Percentiles rank a stretch among this genome's conserved stretches.
Conservation (phyloP, 2,797 vertebrate species). For the Gobio occitaniae region DNA sequence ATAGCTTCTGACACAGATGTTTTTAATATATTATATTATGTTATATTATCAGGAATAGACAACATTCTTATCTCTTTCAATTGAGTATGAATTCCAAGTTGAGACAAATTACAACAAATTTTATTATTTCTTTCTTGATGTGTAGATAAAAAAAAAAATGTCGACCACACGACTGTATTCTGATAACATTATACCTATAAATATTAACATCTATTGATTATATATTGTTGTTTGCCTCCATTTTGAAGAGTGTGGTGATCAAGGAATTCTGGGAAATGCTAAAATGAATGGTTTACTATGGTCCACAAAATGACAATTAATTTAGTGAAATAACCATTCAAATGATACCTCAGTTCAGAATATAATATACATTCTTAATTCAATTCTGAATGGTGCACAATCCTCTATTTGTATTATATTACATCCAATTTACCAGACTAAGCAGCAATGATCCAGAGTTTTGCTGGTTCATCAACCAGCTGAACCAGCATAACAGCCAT, state of each 20-base stretch:
- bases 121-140: background rate
- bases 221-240: background rate
- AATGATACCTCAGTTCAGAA: background rate
- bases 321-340: background rate
- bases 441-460: slow-evolving; percentile 12
- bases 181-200: background rate
- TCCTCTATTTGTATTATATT: background rate
- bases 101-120: background rate
- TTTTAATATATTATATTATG: background rate
- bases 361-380: background rate
- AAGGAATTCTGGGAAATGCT: background rate
- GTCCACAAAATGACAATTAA: background rate
- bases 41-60: background rate
- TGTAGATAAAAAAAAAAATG: background rate
- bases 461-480: slow-evolving; percentile 28
- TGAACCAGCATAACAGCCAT: slow-evolving; percentile 8
- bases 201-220: background rate
- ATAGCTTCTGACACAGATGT: background rate
- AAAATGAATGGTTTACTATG: background rate
- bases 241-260: background rate
- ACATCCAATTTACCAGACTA: background rate
- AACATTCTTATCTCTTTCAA: background rate
- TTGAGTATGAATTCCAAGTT: background rate
- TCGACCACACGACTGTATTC: background rate
- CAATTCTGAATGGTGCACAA: background rate